Evolutionary conservation across 2,797 vertebrate genomes (phyloP).

Genomic region (Brachyrhaphis roseni): DNA sequence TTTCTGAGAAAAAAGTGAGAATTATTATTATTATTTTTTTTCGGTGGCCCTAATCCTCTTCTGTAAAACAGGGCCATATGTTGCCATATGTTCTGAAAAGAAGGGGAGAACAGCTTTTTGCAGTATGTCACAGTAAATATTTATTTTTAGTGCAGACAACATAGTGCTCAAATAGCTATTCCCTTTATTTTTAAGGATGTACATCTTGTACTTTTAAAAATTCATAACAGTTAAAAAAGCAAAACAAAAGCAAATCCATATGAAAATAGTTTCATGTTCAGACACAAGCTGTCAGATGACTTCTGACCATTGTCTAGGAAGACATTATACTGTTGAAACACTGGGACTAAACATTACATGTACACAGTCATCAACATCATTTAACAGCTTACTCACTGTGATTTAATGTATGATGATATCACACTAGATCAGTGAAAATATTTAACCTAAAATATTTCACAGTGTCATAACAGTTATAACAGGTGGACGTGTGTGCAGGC

Average conservation of each 20-base stretch:
- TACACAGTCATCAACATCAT: neutral
- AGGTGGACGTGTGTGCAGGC: neutral
- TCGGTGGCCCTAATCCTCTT: too few relatives aligned
- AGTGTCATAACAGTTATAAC: neutral
- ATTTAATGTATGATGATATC: neutral
- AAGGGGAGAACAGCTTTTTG: neutral
- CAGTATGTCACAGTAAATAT: conserved; percentile 35
- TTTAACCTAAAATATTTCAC: neutral
- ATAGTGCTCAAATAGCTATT: conserved; percentile 41
- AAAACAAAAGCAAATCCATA: conserved; percentile 23
- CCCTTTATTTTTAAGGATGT: conserved; percentile 34
- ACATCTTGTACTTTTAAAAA: conserved; percentile 22
- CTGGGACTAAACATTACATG: neutral
- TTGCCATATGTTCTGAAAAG: neutral
- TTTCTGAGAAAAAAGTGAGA: too few relatives aligned
- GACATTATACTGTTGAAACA: neutral
- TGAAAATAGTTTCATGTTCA: conserved; percentile 24
- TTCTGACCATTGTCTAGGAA: neutral
- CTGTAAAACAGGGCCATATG: neutral
- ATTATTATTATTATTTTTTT: too few relatives aligned
- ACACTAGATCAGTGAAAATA: neutral
- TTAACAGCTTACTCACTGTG: neutral
- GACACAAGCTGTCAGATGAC: conserved; percentile 15
- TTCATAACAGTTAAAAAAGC: conserved; percentile 24
- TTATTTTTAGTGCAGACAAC: conserved; percentile 58